A percentile compares a stretch with the other conserved stretches of the same genome.
These are phyloP conservation scores for Entomyzon cyanotis DNA, from an alignment of 2,113 vertebrate genomes.

Conservation along the genomic window DNA sequence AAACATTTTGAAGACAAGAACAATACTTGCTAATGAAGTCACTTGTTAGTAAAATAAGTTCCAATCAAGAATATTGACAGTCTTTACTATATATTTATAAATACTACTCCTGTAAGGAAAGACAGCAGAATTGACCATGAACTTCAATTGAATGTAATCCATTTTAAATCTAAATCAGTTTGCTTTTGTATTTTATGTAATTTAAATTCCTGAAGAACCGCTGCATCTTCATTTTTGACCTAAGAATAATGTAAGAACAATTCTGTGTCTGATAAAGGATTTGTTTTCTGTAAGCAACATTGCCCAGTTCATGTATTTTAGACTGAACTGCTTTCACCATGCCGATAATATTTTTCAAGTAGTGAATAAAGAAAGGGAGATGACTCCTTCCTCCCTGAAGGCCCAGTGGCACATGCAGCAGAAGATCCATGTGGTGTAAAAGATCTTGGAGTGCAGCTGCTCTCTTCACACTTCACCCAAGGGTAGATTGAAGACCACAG, in stretches of 20 bases:
- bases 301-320: not conserved
- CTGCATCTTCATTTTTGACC: not conserved
- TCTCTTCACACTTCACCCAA: not conserved
- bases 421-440: not conserved
- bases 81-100: not conserved
- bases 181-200: not conserved
- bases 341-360: not conserved
- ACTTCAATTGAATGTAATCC: not conserved
- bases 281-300: not conserved
- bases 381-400: not conserved
- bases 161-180: slow-evolving; percentile 18
- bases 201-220: not conserved
- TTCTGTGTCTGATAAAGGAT: not conserved
- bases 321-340: not conserved
- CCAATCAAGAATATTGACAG: not conserved
- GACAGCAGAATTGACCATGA: not conserved
- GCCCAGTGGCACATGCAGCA: not conserved
- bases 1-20: not conserved
- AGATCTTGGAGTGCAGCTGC: not conserved
- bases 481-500: not conserved
- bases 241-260: not conserved
- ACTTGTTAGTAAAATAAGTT: slow-evolving; percentile 12
- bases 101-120: not conserved
- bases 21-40: not conserved
- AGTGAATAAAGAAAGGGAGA: not conserved